Evolutionary conservation across 2,797 vertebrate genomes (phyloP).

Genomic region (Phylloscopus collybita): DNA sequence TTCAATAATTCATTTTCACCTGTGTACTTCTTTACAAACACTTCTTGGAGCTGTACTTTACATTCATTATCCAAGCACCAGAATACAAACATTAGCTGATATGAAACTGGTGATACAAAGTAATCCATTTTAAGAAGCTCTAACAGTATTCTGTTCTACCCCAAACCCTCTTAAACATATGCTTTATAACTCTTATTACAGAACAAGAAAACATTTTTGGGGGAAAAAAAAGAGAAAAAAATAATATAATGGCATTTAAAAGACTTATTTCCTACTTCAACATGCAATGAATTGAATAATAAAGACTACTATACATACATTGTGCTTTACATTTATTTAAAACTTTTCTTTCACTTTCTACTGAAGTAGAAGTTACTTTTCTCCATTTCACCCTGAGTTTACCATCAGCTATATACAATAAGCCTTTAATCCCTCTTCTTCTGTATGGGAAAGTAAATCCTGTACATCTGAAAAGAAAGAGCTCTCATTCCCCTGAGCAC

Average conservation of each 20-base stretch:
- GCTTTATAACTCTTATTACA: background rate
- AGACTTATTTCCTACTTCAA: background rate
- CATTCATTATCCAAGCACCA: background rate
- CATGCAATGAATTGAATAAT: background rate
- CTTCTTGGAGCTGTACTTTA: background rate
- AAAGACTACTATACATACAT: background rate
- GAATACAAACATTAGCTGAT: background rate
- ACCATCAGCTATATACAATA: background rate
- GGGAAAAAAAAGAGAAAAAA: fast-evolving
- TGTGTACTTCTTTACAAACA: background rate
- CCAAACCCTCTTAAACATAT: background rate
- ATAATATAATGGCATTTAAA: background rate
- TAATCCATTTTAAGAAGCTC: background rate
- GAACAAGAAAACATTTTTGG: background rate
- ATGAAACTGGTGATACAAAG: background rate
- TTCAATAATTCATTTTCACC: background rate
- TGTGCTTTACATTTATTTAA: background rate
- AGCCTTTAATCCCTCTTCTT: background rate
- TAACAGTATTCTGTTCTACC: background rate
- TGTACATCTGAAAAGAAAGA: background rate
- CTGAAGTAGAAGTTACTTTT: background rate
- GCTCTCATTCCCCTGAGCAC: background rate
- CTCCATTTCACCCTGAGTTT: background rate
- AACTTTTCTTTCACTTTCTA: background rate
- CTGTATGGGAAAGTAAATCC: background rate